phyloP scores from a whole-genome alignment of 2,113 vertebrate genomes.

The Stegostoma tigrinum region DNA sequence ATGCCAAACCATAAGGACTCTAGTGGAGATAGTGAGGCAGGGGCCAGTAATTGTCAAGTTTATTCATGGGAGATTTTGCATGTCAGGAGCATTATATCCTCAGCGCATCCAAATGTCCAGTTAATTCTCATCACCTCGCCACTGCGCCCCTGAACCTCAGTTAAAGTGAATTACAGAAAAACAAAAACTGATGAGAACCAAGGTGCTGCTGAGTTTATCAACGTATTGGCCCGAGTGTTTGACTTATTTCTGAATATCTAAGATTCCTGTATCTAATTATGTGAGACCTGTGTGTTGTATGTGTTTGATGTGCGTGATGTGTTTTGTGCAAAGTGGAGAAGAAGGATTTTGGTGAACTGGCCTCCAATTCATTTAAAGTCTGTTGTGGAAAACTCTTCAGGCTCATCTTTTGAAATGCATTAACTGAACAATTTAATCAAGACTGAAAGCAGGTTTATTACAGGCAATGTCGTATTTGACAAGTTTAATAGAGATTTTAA shows the following conservation, averaged over 20 bases:
- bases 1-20: too few species aligned
- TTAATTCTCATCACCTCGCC: not conserved
- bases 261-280: not conserved
- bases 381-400: not conserved
- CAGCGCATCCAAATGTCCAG: not conserved
- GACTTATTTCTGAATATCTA: not conserved
- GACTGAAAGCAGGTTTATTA: not conserved
- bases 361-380: not conserved
- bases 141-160: not conserved
- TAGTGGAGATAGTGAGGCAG: not conserved
- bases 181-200: not conserved
- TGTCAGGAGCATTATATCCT: not conserved
- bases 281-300: not conserved
- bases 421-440: not conserved
- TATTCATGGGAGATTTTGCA: not conserved
- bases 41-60: not conserved
- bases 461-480: not conserved
- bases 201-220: not conserved
- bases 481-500: constrained; percentile 1
- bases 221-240: not conserved
- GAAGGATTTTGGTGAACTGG: not conserved
- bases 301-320: not conserved
- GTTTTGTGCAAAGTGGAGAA: not conserved
- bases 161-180: not conserved
- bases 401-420: not conserved